Base-by-base conservation (phyloP, 2,113 vertebrate genomes). In the Oreotrochilus melanogaster region DNA sequence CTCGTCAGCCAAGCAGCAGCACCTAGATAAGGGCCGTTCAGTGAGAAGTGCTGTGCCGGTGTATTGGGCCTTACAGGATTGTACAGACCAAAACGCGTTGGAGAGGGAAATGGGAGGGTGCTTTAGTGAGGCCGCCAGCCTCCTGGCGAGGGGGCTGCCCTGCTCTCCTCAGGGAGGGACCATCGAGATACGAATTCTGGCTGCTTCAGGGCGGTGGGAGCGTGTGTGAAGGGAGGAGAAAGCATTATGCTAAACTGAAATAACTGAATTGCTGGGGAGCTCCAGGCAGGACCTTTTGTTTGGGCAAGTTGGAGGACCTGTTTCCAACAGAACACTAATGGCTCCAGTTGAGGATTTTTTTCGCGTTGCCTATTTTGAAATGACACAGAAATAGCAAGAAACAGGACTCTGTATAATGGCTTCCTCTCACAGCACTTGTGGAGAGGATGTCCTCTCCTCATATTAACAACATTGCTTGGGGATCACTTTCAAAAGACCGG, bases 191-290 rank as follows among this genome's bases (percentile, higher is more conserved):
- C 3, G 4, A 2, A 21, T 43, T 18, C 18, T 25, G 61, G 9
- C 21, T 14, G 27, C 24, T 35, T 18, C 1, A 2, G 66, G 23
- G 25, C 1, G 7, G 1, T 48, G 80, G 56, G 27, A 30, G 2
- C 23, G 0, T 8, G 7, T 0, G 0, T 3, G 50, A 3, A 4
- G 3, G 15, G 0, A 8, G 4, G 0, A 7, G 9, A 6, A 13
- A 12, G 12, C 6, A 18, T 19, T 4, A 1, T 31, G 28, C 3
- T 64, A 5, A 37, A 35, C n/a, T 31, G 57, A 74, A 65, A 35
- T 58, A 71, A 60, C 24, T 15, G 2, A 21, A 7, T 37, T 9
- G 6, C 51, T 56, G 39, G 23, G 11, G 13, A 84, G 17, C n/a
- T 51, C 9, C 16, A 22, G 61, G 21, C 61, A 85, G 73, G 58